phyloP scores from a whole-genome alignment of 1,140 invertebrate species.

The Tribolium castaneum region DNA sequence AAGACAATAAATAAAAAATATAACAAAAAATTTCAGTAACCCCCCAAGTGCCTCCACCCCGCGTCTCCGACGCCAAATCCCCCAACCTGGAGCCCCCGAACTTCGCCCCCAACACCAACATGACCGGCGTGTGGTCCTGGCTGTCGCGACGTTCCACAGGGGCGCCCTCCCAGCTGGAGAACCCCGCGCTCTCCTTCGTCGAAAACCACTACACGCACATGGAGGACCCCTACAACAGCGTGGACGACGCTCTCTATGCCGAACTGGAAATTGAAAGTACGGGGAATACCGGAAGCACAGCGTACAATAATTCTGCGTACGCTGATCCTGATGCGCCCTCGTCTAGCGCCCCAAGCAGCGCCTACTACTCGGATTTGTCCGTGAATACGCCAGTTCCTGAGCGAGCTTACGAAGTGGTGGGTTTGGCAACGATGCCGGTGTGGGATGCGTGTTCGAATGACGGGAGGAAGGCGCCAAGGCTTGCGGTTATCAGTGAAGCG shows the following conservation, averaged over 20 bases:
- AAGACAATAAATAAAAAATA: background rate
- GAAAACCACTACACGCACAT: constrained; percentile 80
- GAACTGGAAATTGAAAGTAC: no score
- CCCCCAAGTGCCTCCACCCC: background rate
- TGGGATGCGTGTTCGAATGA: no score
- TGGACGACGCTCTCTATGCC: constrained; percentile 74
- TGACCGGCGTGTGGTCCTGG: constrained; percentile 75
- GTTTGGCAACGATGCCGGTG: constrained; percentile 62
- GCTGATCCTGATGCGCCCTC: constrained; percentile 74
- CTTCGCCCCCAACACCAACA: constrained; percentile 53
- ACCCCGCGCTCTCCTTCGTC: constrained; percentile 65
- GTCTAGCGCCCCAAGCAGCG: constrained; percentile 76
- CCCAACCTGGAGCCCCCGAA: constrained; percentile 54
- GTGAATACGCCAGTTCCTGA: constrained; percentile 67
- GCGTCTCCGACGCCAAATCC: constrained; percentile 57
- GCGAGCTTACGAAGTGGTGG: constrained; percentile 70
- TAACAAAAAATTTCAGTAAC: no score
- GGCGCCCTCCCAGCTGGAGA: constrained; percentile 64
- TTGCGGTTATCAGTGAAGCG: constrained; percentile 76
- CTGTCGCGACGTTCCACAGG: constrained; percentile 67
- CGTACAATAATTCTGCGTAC: constrained; percentile 78
- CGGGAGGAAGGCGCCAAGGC: constrained; percentile 61
- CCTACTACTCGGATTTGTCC: constrained; percentile 77
- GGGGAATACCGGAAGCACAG: constrained; percentile 64
- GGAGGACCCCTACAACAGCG: constrained; percentile 71